Evolutionary conservation across 2,797 vertebrate genomes (phyloP).

Genomic region (Heterohyrax brucei): DNA sequence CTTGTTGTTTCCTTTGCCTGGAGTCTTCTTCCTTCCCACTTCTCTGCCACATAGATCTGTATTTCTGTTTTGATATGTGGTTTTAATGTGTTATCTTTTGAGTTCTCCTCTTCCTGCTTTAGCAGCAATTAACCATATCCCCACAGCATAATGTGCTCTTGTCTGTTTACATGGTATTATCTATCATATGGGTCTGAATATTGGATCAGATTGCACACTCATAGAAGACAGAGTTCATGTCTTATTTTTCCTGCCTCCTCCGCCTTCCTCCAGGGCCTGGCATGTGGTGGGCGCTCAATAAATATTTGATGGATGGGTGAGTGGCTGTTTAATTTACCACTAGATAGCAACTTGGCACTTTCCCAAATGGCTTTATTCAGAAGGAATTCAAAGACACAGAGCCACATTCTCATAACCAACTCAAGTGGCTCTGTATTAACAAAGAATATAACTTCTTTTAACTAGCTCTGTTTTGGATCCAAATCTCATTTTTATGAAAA

Average conservation of each 20-base stretch:
- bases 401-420: slow-evolving; percentile 30
- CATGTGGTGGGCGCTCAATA: slow-evolving; percentile 39
- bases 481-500: slow-evolving; percentile 58
- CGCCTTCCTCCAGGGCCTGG: slow-evolving; percentile 45
- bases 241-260: slow-evolving; percentile 59
- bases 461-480: slow-evolving; percentile 30
- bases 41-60: neutral
- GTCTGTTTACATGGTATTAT: neutral
- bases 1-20: neutral
- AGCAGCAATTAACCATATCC: neutral
- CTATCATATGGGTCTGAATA: neutral
- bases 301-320: slow-evolving; percentile 68
- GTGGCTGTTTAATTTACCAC: slow-evolving; percentile 71
- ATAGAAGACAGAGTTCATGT: neutral
- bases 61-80: neutral
- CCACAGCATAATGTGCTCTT: neutral
- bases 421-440: slow-evolving; percentile 40
- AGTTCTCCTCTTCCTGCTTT: neutral
- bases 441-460: slow-evolving; percentile 40
- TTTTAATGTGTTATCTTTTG: neutral
- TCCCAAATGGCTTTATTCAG: slow-evolving; percentile 73
- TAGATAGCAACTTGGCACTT: slow-evolving; percentile 75
- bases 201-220: neutral
- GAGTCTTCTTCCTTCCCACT: neutral
- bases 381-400: slow-evolving; percentile 70